Evolutionary conservation across 2,797 vertebrate species (phyloP).

Genomic region (Phalanger gymnotis): DNA sequence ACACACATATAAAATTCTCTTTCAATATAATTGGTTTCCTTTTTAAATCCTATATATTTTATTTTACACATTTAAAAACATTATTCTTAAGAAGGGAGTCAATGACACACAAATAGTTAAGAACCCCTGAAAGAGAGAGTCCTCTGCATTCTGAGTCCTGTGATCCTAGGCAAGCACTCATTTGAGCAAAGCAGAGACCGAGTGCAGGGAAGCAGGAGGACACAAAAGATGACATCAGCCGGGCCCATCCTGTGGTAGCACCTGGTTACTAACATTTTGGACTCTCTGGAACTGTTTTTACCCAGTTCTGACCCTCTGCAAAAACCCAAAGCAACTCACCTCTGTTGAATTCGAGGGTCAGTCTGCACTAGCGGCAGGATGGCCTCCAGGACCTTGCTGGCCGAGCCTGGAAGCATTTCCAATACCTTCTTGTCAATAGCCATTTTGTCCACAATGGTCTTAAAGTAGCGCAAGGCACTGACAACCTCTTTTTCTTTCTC

Average conservation of each 20-base stretch:
- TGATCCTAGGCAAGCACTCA: background rate
- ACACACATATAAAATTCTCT: background rate
- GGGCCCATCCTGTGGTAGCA: background rate
- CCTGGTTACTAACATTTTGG: background rate
- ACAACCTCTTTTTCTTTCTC: conserved; percentile 99
- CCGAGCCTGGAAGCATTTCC: conserved; percentile 98
- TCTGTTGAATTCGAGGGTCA: conserved; percentile 94
- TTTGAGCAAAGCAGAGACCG: background rate
- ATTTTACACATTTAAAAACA: background rate
- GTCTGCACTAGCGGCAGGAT: conserved; percentile 95
- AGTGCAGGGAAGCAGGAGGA: background rate
- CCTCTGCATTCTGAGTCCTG: background rate
- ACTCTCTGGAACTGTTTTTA: background rate
- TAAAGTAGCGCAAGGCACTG: conserved; percentile 97
- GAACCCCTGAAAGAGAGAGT: background rate
- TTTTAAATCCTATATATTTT: background rate
- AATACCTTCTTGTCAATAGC: conserved; percentile 96
- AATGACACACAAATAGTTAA: background rate
- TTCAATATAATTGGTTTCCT: background rate
- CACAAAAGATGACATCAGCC: background rate
- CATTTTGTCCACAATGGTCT: conserved; percentile 99
- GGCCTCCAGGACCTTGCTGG: conserved; percentile 97
- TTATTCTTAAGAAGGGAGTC: background rate
- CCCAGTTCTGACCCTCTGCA: background rate
- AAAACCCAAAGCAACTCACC: conserved; percentile 83